These are phyloP conservation scores for Stenotaenia linearis DNA, from an alignment of 2,888 invertebrate species.

Conservation along the genomic window DNA sequence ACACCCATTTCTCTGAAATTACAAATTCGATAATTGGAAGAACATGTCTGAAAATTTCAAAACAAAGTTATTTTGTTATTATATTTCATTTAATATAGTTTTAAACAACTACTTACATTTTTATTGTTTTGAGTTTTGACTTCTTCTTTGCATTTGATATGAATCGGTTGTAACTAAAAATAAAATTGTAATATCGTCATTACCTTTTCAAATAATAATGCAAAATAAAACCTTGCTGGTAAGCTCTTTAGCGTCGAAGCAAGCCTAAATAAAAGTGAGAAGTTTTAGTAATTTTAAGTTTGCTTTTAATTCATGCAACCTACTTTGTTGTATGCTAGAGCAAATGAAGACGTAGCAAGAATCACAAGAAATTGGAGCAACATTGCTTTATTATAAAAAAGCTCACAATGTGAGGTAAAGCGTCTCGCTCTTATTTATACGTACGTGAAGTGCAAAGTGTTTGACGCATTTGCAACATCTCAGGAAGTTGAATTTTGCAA, in stretches of 20 bases:
- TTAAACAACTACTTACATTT: background rate
- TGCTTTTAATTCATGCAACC: too few relatives aligned
- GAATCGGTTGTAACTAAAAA: background rate
- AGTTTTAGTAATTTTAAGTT: background rate
- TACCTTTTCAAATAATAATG: background rate
- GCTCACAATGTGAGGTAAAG: too few relatives aligned
- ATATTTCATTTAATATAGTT: background rate
- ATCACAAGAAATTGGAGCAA: background rate
- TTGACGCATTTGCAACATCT: background rate
- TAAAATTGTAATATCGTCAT: background rate
- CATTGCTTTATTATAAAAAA: background rate
- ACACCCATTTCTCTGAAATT: background rate
- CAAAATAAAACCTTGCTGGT: background rate
- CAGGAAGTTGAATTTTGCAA: background rate
- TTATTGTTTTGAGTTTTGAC: background rate
- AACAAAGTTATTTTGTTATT: background rate
- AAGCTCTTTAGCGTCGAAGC: background rate
- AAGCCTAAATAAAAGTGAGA: background rate
- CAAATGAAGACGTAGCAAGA: background rate
- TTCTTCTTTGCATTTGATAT: background rate
- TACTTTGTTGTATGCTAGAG: background rate
- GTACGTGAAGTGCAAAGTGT: too few relatives aligned
- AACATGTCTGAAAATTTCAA: background rate
- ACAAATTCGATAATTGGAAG: background rate
- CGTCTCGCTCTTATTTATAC: background rate